Evolutionary conservation across 2,888 invertebrate species (phyloP), one percentile per base, ranked within the genome.

Genomic region (Phyllotreta striolata): DNA sequence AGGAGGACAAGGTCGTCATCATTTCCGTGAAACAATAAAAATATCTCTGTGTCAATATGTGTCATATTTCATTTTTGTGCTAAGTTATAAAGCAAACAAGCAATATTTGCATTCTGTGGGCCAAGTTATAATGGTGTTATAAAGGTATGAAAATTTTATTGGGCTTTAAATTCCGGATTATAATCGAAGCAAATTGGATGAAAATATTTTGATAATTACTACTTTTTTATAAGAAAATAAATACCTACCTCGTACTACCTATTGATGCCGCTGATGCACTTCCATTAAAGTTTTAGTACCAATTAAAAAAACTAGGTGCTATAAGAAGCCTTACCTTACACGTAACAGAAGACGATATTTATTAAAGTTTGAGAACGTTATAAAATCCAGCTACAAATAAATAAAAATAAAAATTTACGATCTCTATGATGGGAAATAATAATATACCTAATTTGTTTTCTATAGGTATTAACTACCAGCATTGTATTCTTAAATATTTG

Each of bases 341-440:
- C 34, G 34, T 52, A 41, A 41, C 41, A 41, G 2, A 41, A 41
- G 9, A 41, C 9, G 9, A 10, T 41, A 41, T 52, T 52, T 38
- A 38, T 52, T 38, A 34, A 35, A 51, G 51, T 51, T 51, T 51
- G 51, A 12, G 14, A 52, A 39, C 39, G 52, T 38, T 38, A 52
- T 38, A 52, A 52, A 52, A n/a, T 38, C 39, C 37, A 10, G 39
- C 13, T 38, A 35, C n/a, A 49, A 52, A 52, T 52, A 52, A 52
- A 52, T 52, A 52, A 14, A 38, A 52, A 52, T 52, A 52, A 52
- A 52, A 52, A 14, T 52, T 52, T 52, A 52, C 14, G 38, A 13
- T 37, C 38, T 56, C 43, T 43, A 44, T 44, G 56, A 44, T 44
- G 44, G 56, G 56, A 14, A 56, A 56, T 55, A 9, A 24, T 24